Evolutionary conservation across 2,888 invertebrate species (phyloP).

Genomic region (Rugalucina vietnamica): DNA sequence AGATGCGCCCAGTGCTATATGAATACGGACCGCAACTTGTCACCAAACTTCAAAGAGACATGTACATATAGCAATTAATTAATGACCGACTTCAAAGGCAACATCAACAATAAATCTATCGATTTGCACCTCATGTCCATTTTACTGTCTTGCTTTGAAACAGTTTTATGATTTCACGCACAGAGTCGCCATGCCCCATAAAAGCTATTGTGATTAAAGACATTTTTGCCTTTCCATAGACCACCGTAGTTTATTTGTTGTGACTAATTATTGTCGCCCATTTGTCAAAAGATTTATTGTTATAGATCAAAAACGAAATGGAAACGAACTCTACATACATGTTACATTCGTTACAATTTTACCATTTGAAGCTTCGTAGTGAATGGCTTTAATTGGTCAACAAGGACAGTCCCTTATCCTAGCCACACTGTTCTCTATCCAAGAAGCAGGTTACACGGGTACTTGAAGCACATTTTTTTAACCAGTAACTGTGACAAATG

Average conservation of each 20-base stretch:
- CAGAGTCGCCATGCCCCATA: neutral
- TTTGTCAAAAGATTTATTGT: neutral
- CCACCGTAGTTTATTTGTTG: neutral
- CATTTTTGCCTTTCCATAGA: neutral
- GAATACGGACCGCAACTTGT: no score
- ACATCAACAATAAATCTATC: neutral
- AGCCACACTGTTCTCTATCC: no score
- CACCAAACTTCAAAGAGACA: neutral
- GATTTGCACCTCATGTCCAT: neutral
- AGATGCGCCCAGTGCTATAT: neutral
- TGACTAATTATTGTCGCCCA: neutral
- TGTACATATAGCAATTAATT: neutral
- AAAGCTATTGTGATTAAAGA: neutral
- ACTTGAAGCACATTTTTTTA: no score
- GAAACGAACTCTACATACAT: no score
- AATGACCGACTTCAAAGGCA: neutral
- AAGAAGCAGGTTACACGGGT: no score
- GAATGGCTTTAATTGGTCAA: no score
- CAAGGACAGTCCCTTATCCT: no score
- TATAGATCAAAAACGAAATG: no score
- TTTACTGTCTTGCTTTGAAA: neutral
- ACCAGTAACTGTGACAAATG: no score
- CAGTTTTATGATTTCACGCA: neutral
- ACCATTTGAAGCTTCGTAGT: no score
- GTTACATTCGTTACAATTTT: no score